Conservation (phyloP, 2,797 vertebrate species). For the Podarcis lilfordi region DNA sequence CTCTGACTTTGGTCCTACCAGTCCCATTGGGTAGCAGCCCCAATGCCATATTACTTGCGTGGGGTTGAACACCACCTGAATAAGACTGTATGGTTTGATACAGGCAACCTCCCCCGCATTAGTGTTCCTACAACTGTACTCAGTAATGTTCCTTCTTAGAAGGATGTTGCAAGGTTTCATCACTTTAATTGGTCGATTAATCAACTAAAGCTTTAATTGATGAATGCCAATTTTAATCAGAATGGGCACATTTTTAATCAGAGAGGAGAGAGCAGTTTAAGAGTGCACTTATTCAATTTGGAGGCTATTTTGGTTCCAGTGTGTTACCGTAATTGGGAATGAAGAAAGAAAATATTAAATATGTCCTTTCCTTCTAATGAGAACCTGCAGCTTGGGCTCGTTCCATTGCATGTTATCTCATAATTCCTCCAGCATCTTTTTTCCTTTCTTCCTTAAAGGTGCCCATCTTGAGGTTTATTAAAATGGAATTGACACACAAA, state of each 20-base stretch:
- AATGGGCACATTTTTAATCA: neutral
- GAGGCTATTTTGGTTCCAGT: neutral
- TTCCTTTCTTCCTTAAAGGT: neutral
- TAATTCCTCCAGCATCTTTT: neutral
- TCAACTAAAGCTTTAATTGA: constrained; percentile 6
- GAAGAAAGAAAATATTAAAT: neutral
- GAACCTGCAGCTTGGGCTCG: neutral
- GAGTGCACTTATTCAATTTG: neutral
- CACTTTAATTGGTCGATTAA: neutral
- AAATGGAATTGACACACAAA: neutral
- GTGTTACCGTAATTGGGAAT: neutral
- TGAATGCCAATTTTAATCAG: constrained; percentile 24
- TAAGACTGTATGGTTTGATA: neutral
- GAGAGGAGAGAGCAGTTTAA: neutral
- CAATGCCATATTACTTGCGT: too few species aligned
- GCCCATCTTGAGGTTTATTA: neutral
- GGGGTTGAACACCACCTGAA: too few species aligned
- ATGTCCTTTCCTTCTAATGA: neutral
- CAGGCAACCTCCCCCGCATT: neutral
- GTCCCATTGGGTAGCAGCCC: too few species aligned
- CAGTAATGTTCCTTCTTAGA: neutral
- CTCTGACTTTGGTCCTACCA: too few species aligned
- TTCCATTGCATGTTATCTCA: neutral
- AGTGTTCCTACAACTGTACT: neutral
- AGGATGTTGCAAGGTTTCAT: neutral